Percentiles rank a stretch among this genome's conserved stretches.
Evolutionary conservation across 2,113 vertebrate species (phyloP).

Genomic region (Pangasianodon gigas): DNA sequence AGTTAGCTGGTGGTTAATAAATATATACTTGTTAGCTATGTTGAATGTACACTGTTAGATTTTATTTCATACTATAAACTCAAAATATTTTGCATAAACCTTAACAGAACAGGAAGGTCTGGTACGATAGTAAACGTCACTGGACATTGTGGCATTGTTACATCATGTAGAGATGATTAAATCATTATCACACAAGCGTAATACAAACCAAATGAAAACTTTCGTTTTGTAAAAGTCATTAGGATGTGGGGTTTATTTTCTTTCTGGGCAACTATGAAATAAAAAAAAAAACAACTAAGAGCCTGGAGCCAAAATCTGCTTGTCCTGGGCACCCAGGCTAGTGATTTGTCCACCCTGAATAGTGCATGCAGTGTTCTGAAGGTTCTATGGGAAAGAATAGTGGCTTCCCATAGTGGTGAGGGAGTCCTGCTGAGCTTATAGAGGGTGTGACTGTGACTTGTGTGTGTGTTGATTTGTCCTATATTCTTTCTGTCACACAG

Average conservation of each 20-base stretch:
- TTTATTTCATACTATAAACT: neutral
- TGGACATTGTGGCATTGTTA: neutral
- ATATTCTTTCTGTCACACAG: conserved; percentile 94
- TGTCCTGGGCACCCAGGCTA: too few species aligned
- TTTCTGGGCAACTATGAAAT: neutral
- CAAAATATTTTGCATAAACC: neutral
- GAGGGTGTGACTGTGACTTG: conserved; percentile 49
- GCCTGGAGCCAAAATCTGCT: neutral
- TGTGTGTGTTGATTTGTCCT: conserved; percentile 77
- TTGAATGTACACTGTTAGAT: neutral
- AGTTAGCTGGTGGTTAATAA: neutral
- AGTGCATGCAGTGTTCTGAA: conserved; percentile 18
- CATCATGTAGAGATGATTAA: too few species aligned
- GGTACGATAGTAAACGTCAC: neutral
- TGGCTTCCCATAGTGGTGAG: conserved; percentile 19
- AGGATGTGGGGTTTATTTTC: neutral
- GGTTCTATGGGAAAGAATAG: neutral
- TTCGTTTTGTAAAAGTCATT: neutral
- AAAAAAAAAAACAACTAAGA: neutral
- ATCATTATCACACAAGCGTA: neutral
- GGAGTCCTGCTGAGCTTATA: conserved; percentile 9
- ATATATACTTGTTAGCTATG: neutral
- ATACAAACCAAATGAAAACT: neutral
- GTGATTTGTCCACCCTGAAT: neutral
- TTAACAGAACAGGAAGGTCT: neutral